These are phyloP conservation scores for Gortyna flavago DNA, from an alignment of 2,888 invertebrate genomes.

Conservation along the genomic window DNA sequence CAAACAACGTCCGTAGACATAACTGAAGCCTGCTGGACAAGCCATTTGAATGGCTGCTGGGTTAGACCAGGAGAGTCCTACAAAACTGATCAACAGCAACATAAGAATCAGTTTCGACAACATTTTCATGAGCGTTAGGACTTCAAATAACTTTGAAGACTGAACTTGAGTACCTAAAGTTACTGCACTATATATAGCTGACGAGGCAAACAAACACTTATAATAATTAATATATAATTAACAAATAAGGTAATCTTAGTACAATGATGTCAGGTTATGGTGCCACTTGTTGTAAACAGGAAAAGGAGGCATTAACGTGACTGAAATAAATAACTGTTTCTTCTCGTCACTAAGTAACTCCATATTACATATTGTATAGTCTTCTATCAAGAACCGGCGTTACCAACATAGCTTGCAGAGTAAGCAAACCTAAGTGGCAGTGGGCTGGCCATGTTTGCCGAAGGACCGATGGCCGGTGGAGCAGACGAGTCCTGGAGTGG, in stretches of 20 bases:
- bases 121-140: neutral
- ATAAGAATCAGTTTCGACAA: conserved; percentile 1
- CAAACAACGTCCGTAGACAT: neutral
- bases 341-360: neutral
- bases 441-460: neutral
- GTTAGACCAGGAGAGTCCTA: conserved; percentile 13
- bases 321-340: neutral
- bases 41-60: neutral
- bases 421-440: neutral
- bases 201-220: neutral
- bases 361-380: neutral
- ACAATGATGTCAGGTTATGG: neutral
- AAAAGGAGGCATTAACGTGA: neutral
- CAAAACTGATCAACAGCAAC: conserved; percentile 5
- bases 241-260: neutral
- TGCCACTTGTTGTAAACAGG: conserved; percentile 7
- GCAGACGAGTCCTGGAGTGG: neutral
- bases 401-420: neutral
- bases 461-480: too few species aligned
- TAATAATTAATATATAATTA: neutral
- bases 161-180: neutral
- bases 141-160: neutral
- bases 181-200: neutral
- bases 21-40: neutral
- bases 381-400: neutral